These are phyloP conservation scores for Verasper variegatus DNA, from an alignment of 2,113 vertebrate genomes.

Conservation along the genomic window DNA sequence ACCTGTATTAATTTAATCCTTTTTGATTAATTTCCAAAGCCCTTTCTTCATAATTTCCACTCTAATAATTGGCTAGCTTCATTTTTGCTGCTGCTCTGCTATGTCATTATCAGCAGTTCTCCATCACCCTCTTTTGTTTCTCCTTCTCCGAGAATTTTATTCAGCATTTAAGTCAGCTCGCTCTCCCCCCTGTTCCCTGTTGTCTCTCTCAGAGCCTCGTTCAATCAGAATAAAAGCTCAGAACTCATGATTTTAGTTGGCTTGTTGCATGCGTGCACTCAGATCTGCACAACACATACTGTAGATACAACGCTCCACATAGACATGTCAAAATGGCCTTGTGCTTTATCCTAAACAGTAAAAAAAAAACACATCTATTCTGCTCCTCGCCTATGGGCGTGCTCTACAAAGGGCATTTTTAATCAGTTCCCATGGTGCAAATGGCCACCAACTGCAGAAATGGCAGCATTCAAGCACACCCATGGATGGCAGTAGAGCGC, in stretches of 20 bases:
- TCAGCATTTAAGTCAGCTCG: conserved; percentile 32
- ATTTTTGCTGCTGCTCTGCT: conserved; percentile 52
- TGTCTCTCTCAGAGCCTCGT: conserved; percentile 12
- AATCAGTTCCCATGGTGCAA: conserved; percentile 71
- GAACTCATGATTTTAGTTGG: background rate
- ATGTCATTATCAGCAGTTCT: conserved; percentile 53
- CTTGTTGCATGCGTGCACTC: background rate
- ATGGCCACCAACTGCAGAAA: conserved; percentile 65
- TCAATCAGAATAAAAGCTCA: conserved; percentile 45
- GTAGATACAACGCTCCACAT: background rate
- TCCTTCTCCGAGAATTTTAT: conserved; percentile 39
- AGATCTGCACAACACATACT: background rate
- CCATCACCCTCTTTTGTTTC: conserved; percentile 36
- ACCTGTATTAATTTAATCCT: conserved; percentile 71
- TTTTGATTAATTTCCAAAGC: conserved; percentile 69
- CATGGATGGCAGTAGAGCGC: conserved; percentile 80
- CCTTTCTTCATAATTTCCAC: conserved; percentile 59
- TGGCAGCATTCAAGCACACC: conserved; percentile 41
- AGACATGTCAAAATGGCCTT: conserved; percentile 5
- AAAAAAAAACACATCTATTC: conserved; percentile 2
- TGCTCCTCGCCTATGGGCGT: conserved; percentile 27
- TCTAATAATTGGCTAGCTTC: conserved; percentile 61
- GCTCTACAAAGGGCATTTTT: conserved; percentile 78
- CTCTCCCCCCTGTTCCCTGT: background rate
- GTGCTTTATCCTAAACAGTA: conserved; percentile 47